Evolutionary conservation across 2,888 invertebrate species (phyloP), one percentile per base, ranked within the genome.

Genomic region (Drosophila dives): DNA sequence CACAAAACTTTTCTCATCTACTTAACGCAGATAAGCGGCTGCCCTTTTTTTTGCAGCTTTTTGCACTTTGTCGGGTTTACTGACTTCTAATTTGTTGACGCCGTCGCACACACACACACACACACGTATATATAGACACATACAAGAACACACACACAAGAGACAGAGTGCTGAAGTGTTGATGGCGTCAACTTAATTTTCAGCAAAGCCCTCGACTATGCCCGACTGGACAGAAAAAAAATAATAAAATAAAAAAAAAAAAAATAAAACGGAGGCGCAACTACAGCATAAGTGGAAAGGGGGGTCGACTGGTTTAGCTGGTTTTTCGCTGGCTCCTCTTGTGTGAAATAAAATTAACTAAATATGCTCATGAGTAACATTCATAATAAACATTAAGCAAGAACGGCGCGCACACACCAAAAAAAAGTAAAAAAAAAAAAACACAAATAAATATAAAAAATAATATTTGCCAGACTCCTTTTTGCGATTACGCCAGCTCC

Each of bases 271-370:
- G 50, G 65, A 65, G 71, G 66, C 87, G 65, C 64, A 75, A 70
- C 81, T 74, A 84, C 77, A 70, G 72, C 42, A 67, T 42, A 59
- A 45, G 70, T 72, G 49, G 66, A 29, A 26, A 29, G 67, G 11
- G 42, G 58, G 38, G 53, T n/a, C 29, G 23, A 38, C 45, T 54
- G 60, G 48, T 53, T 49, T 70, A 61, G 49, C 48, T 74, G 59
- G 67, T 67, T 84, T 74, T 68, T 62, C 29, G 53, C 78, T 63
- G 78, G 64, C 87, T 89, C 77, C 87, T 90, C 87, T 88, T 84
- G 87, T 88, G 90, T 88, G 87, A 90, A 89, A 88, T 88, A 88
- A 88, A 88, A 88, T 88, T 88, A 88, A 88, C 90, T 88, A 88
- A 88, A 90, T 88, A 88, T 90, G 87, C 87, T 88, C 87, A 89